Percentiles rank a stretch among this genome's conserved stretches.
phyloP scores from a whole-genome alignment of 2,113 vertebrate species.

The Thinocorus orbignyianus region DNA sequence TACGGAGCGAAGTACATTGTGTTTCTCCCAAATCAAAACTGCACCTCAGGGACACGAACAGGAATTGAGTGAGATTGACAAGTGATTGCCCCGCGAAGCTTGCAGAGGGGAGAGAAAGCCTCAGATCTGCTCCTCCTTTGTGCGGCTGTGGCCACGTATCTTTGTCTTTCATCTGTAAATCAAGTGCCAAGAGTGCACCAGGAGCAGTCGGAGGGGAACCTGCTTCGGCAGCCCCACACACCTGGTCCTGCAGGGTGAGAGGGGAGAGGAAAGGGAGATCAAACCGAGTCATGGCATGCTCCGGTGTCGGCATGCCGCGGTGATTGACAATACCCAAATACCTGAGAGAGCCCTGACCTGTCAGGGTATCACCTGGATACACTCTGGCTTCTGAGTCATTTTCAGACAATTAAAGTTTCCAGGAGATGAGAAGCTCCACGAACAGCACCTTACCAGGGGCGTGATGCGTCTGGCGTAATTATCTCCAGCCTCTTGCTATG shows the following conservation, averaged over 20 bases:
- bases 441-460: background rate
- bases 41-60: background rate
- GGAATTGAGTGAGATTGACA: background rate
- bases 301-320: background rate
- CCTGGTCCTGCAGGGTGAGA: background rate
- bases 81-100: background rate
- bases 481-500: background rate
- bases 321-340: background rate
- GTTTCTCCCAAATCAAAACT: background rate
- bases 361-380: background rate
- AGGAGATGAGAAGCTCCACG: background rate
- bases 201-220: background rate
- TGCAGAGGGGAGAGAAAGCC: background rate
- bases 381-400: background rate
- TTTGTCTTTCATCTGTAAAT: background rate
- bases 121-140: background rate
- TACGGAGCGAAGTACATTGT: background rate
- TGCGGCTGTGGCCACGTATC: background rate
- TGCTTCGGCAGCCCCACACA: background rate
- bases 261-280: background rate
- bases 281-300: background rate
- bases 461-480: background rate
- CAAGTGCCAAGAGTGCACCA: background rate
- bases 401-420: slow-evolving; percentile 1
- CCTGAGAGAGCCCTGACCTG: background rate